Base-by-base conservation (phyloP, 2,888 invertebrate species). In the Ophonus ardosiacus region DNA sequence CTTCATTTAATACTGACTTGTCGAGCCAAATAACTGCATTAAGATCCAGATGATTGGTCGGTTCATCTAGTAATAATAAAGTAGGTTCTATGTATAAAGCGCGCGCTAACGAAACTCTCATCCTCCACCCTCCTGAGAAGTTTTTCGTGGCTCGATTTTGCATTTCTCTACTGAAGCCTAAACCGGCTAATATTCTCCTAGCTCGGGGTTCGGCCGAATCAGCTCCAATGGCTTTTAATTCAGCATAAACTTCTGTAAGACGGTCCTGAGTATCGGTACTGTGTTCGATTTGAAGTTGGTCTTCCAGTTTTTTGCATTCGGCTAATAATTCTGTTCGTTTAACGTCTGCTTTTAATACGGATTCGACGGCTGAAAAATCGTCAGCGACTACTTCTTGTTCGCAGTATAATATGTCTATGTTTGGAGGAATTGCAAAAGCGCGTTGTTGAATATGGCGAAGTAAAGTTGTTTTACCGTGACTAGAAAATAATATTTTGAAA, bases 11-110 rank as follows among this genome's bases (percentile, higher is more conserved):
- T 24, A 71, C 95, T 93, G 92, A 97, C 96, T 99, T 99, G 90
- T 99, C 99, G 84, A 99, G 93, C 99, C 99, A 99, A 93, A 99
- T 99, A 78, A 99, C 99, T 87, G 99, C 99, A 90, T 99, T 99
- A 85, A 99, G 93, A 93, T 99, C 99, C 88, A 99, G 95, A 92
- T 99, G 99, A 92, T 99, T 99, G 0, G 99, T 99, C 87, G 99
- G 99, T 93, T 99, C 99, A 92, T 99, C 99, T 43, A 99, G 95
- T 90, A 99, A 93, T 31, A 99, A 92, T n/a, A 99, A 92, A 0
- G 99, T 99, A 0, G 99, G 99, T 91, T 99, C 99, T 86, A 99
- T 93, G 90, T 98, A 99, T 18, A 99, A 92, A 2, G 99, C 99
- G 90, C 99, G 94, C 0, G 99, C 99, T 61, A 99, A 92, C 0